A percentile compares a stretch with the other conserved stretches of the same genome.
phyloP scores from a whole-genome alignment of 2,888 invertebrate genomes.

The Drosophila parthenogenetica region DNA sequence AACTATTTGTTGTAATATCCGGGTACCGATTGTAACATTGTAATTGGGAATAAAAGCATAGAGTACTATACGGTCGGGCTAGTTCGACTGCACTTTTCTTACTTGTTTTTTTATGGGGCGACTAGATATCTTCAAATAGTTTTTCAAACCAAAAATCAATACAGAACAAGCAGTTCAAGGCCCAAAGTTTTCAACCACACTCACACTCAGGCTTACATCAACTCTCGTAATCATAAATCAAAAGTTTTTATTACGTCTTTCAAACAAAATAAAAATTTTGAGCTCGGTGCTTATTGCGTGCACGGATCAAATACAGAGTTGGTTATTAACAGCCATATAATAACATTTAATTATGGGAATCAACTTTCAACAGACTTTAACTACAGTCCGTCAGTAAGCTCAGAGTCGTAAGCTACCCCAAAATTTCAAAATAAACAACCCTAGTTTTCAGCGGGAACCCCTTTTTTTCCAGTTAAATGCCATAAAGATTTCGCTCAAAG shows the following conservation, averaged over 20 bases:
- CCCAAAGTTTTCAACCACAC: conserved; percentile 1
- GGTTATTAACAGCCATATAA: conserved; percentile 25
- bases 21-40: no score
- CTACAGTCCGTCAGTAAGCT: conserved; percentile 15
- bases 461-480: conserved; percentile 28
- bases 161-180: conserved; percentile 45
- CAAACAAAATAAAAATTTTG: conserved; percentile 21
- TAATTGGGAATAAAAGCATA: no score
- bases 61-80: no score
- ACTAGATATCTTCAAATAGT: conserved; percentile 35
- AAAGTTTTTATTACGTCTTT: conserved; percentile 29
- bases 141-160: conserved; percentile 48
- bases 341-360: conserved; percentile 43
- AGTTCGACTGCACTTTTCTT: no score
- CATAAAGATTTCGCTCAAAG: conserved; percentile 16
- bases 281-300: conserved; percentile 29
- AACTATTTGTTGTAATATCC: no score
- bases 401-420: conserved; percentile 33
- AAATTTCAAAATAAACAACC: conserved; percentile 25
- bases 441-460: conserved; percentile 30
- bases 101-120: background rate
- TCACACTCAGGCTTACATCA: background rate
- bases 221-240: background rate
- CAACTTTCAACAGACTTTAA: conserved; percentile 26
- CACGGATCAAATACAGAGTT: conserved; percentile 19